A percentile compares a stretch with the other conserved stretches of the same genome.
phyloP scores from a whole-genome alignment of 2,797 vertebrate genomes.

The Onychomys leucogaster region DNA sequence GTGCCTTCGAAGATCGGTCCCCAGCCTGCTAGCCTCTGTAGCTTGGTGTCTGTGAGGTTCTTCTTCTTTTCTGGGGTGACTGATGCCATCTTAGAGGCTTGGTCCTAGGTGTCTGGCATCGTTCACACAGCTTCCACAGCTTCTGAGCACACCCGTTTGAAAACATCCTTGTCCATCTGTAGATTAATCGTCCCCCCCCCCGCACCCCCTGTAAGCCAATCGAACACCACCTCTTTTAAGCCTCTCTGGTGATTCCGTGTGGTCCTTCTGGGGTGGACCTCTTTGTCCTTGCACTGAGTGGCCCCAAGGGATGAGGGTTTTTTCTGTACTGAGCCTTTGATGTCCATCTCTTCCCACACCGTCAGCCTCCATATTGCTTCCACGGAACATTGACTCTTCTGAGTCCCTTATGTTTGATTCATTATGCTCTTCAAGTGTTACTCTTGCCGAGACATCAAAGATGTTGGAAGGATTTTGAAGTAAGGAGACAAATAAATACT shows the following conservation, averaged over 20 bases:
- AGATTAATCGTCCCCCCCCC: background rate
- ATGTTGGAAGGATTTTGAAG: constrained; percentile 33
- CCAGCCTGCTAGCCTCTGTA: background rate
- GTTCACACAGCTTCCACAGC: background rate
- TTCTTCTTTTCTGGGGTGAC: background rate
- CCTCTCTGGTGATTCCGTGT: background rate
- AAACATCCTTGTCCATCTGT: background rate
- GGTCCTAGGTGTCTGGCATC: background rate
- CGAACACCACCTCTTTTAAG: background rate
- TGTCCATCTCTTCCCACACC: background rate
- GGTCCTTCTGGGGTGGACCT: background rate
- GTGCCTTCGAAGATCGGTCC: background rate
- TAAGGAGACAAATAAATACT: constrained; percentile 1
- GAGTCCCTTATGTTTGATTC: constrained; percentile 12
- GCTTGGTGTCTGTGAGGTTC: background rate
- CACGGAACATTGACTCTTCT: background rate
- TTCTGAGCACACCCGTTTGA: background rate
- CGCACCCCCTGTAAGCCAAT: background rate
- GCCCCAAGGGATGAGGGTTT: background rate
- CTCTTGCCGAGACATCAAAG: background rate
- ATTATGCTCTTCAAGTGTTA: background rate
- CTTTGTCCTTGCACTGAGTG: background rate
- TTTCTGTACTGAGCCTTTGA: background rate
- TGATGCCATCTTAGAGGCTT: background rate
- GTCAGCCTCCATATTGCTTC: background rate